Conservation (phyloP, 2,888 invertebrate species). For the Apamea anceps region DNA sequence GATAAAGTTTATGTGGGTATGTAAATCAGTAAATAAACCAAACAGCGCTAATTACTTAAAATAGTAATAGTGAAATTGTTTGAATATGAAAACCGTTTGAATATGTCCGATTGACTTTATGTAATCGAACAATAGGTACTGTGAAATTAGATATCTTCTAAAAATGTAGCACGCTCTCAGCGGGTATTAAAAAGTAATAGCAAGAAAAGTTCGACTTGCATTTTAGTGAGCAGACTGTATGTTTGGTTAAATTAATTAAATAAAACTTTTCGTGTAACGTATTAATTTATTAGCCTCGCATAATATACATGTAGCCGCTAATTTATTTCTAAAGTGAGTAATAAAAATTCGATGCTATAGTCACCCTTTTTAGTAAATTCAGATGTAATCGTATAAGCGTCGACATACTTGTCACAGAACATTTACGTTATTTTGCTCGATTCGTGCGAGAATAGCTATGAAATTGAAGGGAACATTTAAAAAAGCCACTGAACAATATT, state of each 20-base stretch:
- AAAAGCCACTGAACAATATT: conserved; percentile 20
- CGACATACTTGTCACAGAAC: conserved; percentile 49
- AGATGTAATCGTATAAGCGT: conserved; percentile 56
- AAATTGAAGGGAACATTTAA: conserved; percentile 20
- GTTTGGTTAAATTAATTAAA: conserved; percentile 17
- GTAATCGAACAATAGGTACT: not conserved
- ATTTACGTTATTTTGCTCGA: conserved; percentile 44
- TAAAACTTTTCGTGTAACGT: conserved; percentile 30
- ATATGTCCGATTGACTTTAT: not conserved
- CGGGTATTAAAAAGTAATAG: not conserved
- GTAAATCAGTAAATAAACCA: conserved; percentile 3
- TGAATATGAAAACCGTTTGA: not conserved
- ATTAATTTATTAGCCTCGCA: conserved; percentile 33
- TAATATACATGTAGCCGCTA: conserved; percentile 35
- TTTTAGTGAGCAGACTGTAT: not conserved
- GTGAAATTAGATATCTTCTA: not conserved
- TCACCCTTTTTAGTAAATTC: conserved; percentile 48
- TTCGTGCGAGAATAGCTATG: conserved; percentile 21
- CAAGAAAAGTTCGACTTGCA: not conserved
- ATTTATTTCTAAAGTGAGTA: conserved; percentile 43
- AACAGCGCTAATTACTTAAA: not conserved
- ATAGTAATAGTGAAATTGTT: not conserved
- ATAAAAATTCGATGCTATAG: conserved; percentile 41
- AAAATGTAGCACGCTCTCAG: not conserved
- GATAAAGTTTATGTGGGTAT: conserved; percentile 23